Evolutionary conservation across 2,113 vertebrate species (phyloP), one percentile per base, ranked within the genome.

Genomic region (Silurus meridionalis): DNA sequence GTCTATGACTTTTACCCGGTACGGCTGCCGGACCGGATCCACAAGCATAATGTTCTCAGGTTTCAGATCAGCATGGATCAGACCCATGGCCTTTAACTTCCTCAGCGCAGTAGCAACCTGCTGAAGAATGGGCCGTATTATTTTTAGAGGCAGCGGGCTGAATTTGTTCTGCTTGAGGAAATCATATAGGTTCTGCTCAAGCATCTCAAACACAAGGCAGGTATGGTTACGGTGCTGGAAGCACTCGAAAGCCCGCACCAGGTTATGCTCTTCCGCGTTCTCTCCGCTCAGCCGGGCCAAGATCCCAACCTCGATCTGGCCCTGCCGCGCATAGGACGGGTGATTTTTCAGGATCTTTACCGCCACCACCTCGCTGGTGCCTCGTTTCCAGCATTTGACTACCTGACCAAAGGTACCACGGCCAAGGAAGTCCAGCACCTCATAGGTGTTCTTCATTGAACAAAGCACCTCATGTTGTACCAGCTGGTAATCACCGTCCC

Each of bases 1-100:
- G 94, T 99, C 98, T 90, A 99, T 99, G 84, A 99, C 98, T 94
- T 99, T 99, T 92, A 99, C 98, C 91, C 96, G 95, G 92, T 99
- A 99, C 87, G 98, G 98, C 94, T 99, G 98, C 89, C 97, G 96
- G 89, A 97, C 93, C 84, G 98, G 98, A 95, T 99, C 98, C 95
- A 99, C 98, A 93, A 99, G 95, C 98, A 99, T 99, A 93, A 99
- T 99, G 94, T 99, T 99, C 93, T 99, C 98, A 67, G 98, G 98
- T 94, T 99, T 99, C 90, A 99, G 97, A 94, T 99, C 98, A 90
- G 98, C 98, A 87, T 99, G 98, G 92, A 99, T 99, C 95, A 99
- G 97, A 93, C 98, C 97, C 95, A 99, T 96, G 93, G 95, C 96
- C 95, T 99, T 99, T 50, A 99, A 91, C 94, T 99, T 99, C 94